Percentiles rank a stretch among this genome's conserved stretches.
These are phyloP conservation scores for Anguilla japonica DNA, from an alignment of 2,113 vertebrate species.

Conservation along the genomic window DNA sequence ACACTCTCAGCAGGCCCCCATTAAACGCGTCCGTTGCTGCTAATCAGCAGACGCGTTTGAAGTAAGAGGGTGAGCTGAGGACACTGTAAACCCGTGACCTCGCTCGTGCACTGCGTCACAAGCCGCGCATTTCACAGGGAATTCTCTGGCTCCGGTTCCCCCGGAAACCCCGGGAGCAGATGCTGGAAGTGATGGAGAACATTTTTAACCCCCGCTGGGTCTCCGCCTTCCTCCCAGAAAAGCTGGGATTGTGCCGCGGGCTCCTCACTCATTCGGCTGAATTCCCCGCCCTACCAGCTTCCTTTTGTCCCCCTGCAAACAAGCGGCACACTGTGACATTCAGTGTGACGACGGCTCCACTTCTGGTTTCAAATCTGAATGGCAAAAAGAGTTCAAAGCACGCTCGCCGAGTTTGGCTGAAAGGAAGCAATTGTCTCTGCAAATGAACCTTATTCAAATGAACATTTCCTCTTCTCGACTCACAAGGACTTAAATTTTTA, in stretches of 20 bases:
- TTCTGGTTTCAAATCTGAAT: not conserved
- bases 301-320: not conserved
- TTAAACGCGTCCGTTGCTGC: too few species aligned
- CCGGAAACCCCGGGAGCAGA: not conserved
- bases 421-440: not conserved
- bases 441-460: not conserved
- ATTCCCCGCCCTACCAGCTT: not conserved
- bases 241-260: not conserved
- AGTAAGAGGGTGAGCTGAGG: not conserved
- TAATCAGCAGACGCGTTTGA: not conserved
- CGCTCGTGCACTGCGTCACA: not conserved
- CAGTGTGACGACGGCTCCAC: not conserved
- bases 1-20: too few species aligned
- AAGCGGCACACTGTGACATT: not conserved
- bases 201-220: not conserved
- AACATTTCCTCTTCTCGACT: not conserved
- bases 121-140: conserved; percentile 1
- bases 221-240: not conserved
- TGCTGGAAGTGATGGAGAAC: not conserved
- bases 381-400: not conserved
- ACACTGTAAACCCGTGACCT: not conserved
- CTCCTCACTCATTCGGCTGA: not conserved
- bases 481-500: not conserved
- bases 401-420: not conserved
- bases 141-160: not conserved